Percentiles rank a stretch among this genome's conserved stretches.
phyloP scores from a whole-genome alignment of 2,888 invertebrate species.

The Margaritifera margaritifera region DNA sequence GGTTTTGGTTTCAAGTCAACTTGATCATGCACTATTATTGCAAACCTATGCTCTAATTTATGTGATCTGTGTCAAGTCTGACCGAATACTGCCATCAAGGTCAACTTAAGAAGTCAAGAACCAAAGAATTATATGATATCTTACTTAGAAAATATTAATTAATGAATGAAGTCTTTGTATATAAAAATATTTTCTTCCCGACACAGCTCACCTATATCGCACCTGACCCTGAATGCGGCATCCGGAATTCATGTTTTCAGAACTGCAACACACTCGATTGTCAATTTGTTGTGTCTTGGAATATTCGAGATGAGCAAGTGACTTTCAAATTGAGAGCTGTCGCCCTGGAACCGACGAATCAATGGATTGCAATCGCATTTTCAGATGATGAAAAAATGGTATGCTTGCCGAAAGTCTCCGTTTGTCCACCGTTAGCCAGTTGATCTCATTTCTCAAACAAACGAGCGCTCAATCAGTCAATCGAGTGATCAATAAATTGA shows the following conservation, averaged over 20 bases:
- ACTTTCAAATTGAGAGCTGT: constrained; percentile 41
- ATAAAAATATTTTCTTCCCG: too few relatives aligned
- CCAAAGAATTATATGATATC: neutral
- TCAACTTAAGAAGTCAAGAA: too few relatives aligned
- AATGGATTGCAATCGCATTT: constrained; percentile 66
- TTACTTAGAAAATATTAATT: neutral
- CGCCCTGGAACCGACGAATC: constrained; percentile 29
- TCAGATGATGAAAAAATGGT: constrained; percentile 68
- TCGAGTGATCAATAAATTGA: too few relatives aligned
- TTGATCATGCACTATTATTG: too few relatives aligned
- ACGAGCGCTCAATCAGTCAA: too few relatives aligned
- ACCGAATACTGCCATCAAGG: too few relatives aligned
- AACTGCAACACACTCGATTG: constrained; percentile 40
- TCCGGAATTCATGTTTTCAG: constrained; percentile 41
- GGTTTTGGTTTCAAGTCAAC: too few relatives aligned
- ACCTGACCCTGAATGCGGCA: constrained; percentile 34
- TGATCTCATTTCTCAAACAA: too few relatives aligned
- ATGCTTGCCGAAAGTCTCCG: constrained; percentile 5
- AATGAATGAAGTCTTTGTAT: neutral
- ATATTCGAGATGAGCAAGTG: constrained; percentile 33
- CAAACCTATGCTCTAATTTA: too few relatives aligned
- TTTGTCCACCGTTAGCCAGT: too few relatives aligned
- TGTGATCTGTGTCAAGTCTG: too few relatives aligned
- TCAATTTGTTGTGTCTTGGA: constrained; percentile 45
- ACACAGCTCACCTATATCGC: constrained; percentile 18